Evolutionary conservation across 64 coral and sea anemone genomes (phyloP).

Genomic region (Montipora efflorescens): DNA sequence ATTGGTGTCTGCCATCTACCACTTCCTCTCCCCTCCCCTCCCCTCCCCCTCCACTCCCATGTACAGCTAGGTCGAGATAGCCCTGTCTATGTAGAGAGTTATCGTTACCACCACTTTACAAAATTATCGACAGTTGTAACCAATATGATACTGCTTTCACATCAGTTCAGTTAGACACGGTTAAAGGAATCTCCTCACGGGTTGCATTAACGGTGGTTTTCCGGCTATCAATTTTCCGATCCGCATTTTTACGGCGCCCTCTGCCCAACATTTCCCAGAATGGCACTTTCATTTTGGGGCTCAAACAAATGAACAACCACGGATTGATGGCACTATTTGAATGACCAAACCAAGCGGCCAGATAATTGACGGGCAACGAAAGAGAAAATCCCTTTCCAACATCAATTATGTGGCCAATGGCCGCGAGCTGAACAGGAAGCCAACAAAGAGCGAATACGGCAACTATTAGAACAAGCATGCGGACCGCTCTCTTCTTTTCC

Average conservation of each 20-base stretch:
- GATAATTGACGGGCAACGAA: background rate
- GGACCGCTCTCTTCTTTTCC: constrained; percentile 12
- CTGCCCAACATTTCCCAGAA: background rate
- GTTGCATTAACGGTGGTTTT: no score
- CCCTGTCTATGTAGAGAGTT: no score
- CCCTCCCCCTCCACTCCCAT: no score
- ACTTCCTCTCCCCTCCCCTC: no score
- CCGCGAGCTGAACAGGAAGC: constrained; percentile 51
- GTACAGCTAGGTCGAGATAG: no score
- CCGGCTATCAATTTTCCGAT: no score
- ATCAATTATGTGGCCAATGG: background rate
- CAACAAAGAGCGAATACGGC: constrained; percentile 57
- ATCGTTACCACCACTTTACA: no score
- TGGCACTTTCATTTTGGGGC: background rate
- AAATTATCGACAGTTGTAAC: no score
- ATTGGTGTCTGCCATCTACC: no score
- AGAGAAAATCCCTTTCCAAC: no score
- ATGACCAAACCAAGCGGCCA: constrained; percentile 35
- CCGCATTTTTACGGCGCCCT: background rate
- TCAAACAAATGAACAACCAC: constrained; percentile 49
- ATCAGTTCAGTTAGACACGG: no score
- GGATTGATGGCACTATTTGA: constrained; percentile 72
- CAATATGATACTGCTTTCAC: no score
- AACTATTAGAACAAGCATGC: constrained; percentile 65
- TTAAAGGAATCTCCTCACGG: background rate